Evolutionary conservation across 2,888 invertebrate species (phyloP).

Genomic region (Crossocerus cetratus): DNA sequence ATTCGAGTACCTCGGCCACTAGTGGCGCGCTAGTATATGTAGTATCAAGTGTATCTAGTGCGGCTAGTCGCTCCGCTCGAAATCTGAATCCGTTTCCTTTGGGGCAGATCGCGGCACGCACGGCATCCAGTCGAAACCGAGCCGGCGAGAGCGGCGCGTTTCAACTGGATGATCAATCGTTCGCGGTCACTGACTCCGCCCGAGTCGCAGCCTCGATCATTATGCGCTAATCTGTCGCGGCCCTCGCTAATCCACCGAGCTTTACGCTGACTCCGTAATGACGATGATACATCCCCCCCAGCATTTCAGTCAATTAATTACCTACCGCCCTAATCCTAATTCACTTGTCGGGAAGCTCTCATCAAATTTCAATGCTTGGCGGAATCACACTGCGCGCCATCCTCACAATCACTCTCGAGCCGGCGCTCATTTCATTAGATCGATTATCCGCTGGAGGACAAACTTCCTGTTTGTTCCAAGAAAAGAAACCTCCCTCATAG

Average conservation of each 20-base stretch:
- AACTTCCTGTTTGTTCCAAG: no score
- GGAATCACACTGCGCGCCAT: conserved; percentile 19
- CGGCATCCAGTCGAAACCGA: background rate
- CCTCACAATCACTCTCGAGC: background rate
- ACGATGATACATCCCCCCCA: conserved; percentile 57
- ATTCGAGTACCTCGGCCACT: conserved; percentile 4
- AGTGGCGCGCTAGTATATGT: background rate
- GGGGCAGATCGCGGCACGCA: no score
- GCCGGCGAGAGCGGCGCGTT: background rate
- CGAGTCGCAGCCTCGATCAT: conserved; percentile 35
- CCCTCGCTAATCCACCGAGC: conserved; percentile 64
- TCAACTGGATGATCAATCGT: conserved; percentile 21
- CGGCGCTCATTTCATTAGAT: no score
- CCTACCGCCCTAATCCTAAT: conserved; percentile 69
- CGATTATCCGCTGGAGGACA: no score
- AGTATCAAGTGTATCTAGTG: background rate
- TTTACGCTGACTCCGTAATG: conserved; percentile 67
- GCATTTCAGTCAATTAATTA: conserved; percentile 73
- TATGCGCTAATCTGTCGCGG: conserved; percentile 54
- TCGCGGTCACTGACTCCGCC: conserved; percentile 26
- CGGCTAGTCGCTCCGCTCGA: conserved; percentile 11
- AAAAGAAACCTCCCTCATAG: no score
- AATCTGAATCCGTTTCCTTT: conserved; percentile 5
- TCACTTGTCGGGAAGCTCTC: conserved; percentile 54
- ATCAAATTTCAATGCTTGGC: conserved; percentile 28